Base-by-base conservation (phyloP, 2,113 vertebrate species). In the Oceanites oceanicus region DNA sequence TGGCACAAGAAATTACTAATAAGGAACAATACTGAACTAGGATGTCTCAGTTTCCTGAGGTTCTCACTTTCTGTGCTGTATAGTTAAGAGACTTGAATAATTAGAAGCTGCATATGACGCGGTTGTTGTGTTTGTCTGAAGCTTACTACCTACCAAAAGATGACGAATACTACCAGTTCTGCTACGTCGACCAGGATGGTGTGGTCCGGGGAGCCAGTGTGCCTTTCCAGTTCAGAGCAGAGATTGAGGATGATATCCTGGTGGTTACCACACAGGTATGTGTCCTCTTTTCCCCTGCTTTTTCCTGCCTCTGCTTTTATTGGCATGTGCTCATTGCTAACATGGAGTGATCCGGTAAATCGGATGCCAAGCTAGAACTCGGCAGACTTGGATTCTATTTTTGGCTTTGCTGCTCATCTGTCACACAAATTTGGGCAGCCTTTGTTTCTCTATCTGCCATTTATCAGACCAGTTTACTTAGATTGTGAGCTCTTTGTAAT, bases 101-200 rank as follows among this genome's bases (percentile, higher is more conserved):
- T 45, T 38, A 53, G 21, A 67, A 80, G 21, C 76, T 27, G 59
- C 5, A 1, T 23, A 1, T 67, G 34, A 83, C 2, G 6, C 45
- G n/a, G 15, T 11, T 5, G 36, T 75, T 93, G 10, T 83, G 49
- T 96, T 52, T 84, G 34, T 82, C 91, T 92, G 52, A 73, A 98
- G 98, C 97, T 76, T 98, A 98, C 47, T 98, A 98, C 94, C 96
- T 98, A 25, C 98, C 98, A 1, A 98, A 98, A 56, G 98, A 98
- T 58, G 97, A 97, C 22, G 98, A 98, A 45, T 96, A 98, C 88
- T 98, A 98, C 85, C 98, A 98, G 89, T 98, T 98, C 96, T 98
- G 98, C 95, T 98, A 98, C 23, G 63, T 98, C 15, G 98, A 98
- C 84, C 92, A 98, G 74, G 97, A 98, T 12, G 97, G 97, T 1